Evolutionary conservation across 2,797 vertebrate genomes (phyloP), one percentile per base, ranked within the genome.

Genomic region (Pseudotriccus pelzelni): DNA sequence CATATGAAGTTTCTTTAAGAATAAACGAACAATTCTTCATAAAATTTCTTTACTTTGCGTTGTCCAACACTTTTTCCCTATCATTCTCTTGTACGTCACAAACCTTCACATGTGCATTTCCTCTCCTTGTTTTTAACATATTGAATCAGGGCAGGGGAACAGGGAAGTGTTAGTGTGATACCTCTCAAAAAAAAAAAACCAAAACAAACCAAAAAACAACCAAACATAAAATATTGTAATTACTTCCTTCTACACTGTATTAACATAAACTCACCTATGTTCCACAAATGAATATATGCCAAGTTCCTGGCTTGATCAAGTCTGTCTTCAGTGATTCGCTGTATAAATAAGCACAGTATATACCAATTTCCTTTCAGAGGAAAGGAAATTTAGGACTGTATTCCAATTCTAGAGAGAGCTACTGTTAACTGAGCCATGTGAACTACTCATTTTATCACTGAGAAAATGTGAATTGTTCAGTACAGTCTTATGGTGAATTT

Each of bases 381-480:
- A 74, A 80, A 85, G 24, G 24, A 30, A 73, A 82, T 17, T 59
- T 68, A 56, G 20, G n/a, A 68, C 36, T 47, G 10, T 36, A 77
- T 39, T 58, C 49, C 53, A 39, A 63, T 15, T n/a, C 36, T 63
- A 75, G 44, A 60, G 63, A 84, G 24, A 64, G 66, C 53, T 66
- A 82, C 55, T 81, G 46, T 77, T 96, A 96, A 87, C 93, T 94
- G 95, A 96, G 94, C 94, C 94, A 77, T 80, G 39, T 53, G 84
- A 93, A 92, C 49, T 84, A 90, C 83, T 15, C 6, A 16, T 59
- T 78, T 90, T 59, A 84, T 78, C 46, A 72, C 34, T 47, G 25
- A 67, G 41, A 80, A 69, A 77, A 32, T 2, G 7, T 6, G 32
- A 6, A 18, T 70, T 75, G 53, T 52, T 72, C 68, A 66, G 24